These are phyloP conservation scores for Eledone cirrhosa DNA, from an alignment of 2,888 invertebrate genomes.

Conservation along the genomic window DNA sequence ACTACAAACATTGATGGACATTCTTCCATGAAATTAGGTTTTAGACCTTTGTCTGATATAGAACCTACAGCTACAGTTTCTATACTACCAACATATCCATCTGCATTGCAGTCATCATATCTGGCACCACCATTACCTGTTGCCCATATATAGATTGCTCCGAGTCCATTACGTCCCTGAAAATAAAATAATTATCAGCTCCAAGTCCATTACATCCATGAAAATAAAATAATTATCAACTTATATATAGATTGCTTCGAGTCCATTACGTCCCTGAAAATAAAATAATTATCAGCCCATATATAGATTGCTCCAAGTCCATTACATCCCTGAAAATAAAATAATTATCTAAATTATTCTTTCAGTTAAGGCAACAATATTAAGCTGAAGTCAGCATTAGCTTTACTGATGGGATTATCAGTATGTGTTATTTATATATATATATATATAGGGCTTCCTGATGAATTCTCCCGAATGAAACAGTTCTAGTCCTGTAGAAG, in stretches of 20 bases:
- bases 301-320: conserved; percentile 62
- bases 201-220: no score
- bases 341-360: no score
- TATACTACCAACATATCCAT: conserved; percentile 62
- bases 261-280: conserved; percentile 52
- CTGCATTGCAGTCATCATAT: conserved; percentile 61
- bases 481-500: no score
- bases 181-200: conserved; percentile 14
- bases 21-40: conserved; percentile 62
- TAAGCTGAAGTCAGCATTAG: no score
- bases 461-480: no score
- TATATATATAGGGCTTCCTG: no score
- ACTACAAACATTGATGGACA: conserved; percentile 62
- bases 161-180: conserved; percentile 56
- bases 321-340: no score
- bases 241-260: conserved; percentile 63
- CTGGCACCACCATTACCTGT: conserved; percentile 63
- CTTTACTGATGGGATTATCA: no score
- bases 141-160: conserved; percentile 64
- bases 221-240: no score
- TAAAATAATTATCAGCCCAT: conserved; percentile 54
- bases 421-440: no score
- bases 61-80: conserved; percentile 62
- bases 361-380: no score
- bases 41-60: conserved; percentile 50